Evolutionary conservation across 1,140 invertebrate genomes (phyloP).

Genomic region (Pogonognathellus flavescens): DNA sequence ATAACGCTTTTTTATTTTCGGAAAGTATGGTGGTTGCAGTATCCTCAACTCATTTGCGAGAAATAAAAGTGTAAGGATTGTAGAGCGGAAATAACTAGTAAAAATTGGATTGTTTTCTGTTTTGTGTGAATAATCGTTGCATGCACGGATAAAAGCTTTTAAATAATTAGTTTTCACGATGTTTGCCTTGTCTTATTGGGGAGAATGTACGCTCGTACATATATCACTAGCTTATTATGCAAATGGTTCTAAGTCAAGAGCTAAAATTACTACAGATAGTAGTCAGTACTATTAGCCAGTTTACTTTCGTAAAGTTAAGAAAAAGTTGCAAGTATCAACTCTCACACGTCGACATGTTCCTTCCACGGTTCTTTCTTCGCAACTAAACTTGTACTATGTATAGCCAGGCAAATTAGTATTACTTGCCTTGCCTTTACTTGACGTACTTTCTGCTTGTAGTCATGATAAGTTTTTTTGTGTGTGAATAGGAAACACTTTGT

Average conservation of each 20-base stretch:
- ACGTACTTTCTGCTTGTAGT: slow-evolving; percentile 28
- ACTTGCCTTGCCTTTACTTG: not conserved
- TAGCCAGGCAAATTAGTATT: slow-evolving; percentile 2
- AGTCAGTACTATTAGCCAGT: slow-evolving; percentile 17
- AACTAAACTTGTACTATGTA: too few species aligned
- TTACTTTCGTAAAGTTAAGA: slow-evolving; percentile 36
- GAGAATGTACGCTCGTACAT: slow-evolving; percentile 2
- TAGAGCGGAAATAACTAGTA: not conserved
- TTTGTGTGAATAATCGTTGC: slow-evolving; percentile 32
- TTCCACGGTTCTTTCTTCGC: not conserved
- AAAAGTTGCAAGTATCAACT: slow-evolving; percentile 28
- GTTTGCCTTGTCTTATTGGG: slow-evolving; percentile 16
- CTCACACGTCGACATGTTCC: not conserved
- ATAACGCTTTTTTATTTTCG: too few species aligned
- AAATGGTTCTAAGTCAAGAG: not conserved
- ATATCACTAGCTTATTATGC: slow-evolving; percentile 38
- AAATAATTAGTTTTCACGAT: slow-evolving; percentile 43
- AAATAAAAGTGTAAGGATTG: too few species aligned
- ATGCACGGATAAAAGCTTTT: slow-evolving; percentile 32
- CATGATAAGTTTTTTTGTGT: slow-evolving; percentile 28
- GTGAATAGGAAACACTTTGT: slow-evolving; percentile 35
- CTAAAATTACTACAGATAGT: slow-evolving; percentile 11
- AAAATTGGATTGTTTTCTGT: slow-evolving; percentile 47
- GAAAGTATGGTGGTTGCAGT: too few species aligned
- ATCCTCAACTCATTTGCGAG: too few species aligned